These are phyloP conservation scores for Homarus americanus DNA, from an alignment of 1,140 invertebrate genomes.

Conservation along the genomic window DNA sequence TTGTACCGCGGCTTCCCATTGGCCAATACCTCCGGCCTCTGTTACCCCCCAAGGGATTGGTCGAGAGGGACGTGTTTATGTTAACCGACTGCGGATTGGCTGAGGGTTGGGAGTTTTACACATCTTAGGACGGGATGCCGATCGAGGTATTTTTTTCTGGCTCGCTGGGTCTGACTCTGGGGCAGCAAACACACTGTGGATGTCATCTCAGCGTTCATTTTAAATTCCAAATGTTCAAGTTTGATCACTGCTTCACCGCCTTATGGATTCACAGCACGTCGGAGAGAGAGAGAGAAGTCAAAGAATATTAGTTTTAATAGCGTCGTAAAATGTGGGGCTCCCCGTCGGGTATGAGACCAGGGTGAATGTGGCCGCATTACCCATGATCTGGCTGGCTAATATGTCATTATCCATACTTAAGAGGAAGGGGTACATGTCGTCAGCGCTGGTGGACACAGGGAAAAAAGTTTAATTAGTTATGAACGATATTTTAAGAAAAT, in stretches of 20 bases:
- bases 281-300: neutral
- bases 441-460: too few species aligned
- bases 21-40: neutral
- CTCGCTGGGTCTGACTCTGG: neutral
- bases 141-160: neutral
- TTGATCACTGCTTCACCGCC: neutral
- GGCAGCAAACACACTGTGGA: neutral
- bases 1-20: neutral
- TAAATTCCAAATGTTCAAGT: neutral
- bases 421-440: too few species aligned
- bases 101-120: too few species aligned
- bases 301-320: conserved; percentile 14
- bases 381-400: neutral
- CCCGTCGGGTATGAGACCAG: neutral
- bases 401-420: neutral
- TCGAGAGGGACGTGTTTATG: neutral
- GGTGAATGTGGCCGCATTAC: neutral
- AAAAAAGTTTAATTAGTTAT: too few species aligned
- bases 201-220: neutral
- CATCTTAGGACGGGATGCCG: neutral
- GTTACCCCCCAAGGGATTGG: neutral
- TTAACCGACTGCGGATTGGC: neutral
- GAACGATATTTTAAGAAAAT: too few species aligned
- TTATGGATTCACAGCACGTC: neutral
- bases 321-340: neutral